phyloP scores from a whole-genome alignment of 2,888 invertebrate genomes.

The Prosopocoilus inquinatus region DNA sequence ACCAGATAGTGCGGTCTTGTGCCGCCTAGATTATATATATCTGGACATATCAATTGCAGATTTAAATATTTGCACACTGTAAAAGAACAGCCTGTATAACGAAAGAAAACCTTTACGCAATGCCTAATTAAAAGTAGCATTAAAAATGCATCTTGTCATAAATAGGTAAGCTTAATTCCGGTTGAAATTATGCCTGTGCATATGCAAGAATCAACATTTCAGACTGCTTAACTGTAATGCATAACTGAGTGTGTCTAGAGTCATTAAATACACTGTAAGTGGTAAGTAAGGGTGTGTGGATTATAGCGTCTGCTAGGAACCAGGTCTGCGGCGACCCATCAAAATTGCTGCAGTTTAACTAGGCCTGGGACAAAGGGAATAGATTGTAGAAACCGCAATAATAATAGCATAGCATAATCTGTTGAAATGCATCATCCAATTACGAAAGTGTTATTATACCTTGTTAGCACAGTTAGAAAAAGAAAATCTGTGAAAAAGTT shows the following conservation, averaged over 20 bases:
- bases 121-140: too few relatives aligned
- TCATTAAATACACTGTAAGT: slow-evolving; percentile 36
- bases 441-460: too few relatives aligned
- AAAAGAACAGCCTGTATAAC: too few relatives aligned
- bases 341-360: slow-evolving; percentile 34
- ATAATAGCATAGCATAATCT: too few relatives aligned
- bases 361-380: slow-evolving; percentile 38
- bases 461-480: too few relatives aligned
- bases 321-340: slow-evolving; percentile 15
- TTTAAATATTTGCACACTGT: too few relatives aligned
- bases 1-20: too few relatives aligned
- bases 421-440: too few relatives aligned
- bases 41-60: too few relatives aligned
- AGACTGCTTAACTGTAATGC: slow-evolving; percentile 29
- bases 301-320: slow-evolving; percentile 2
- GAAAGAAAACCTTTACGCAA: too few relatives aligned
- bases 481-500: too few relatives aligned
- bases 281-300: slow-evolving; percentile 13
- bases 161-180: slow-evolving; percentile 16
- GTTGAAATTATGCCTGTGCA: slow-evolving; percentile 6
- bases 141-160: slow-evolving; percentile 4
- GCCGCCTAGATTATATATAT: too few relatives aligned
- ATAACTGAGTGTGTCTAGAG: slow-evolving; percentile 25
- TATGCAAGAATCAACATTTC: slow-evolving; percentile 23
- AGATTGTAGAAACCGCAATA: slow-evolving; percentile 26